Evolutionary conservation across 2,888 invertebrate genomes (phyloP).

Genomic region (Stenurella melanura): DNA sequence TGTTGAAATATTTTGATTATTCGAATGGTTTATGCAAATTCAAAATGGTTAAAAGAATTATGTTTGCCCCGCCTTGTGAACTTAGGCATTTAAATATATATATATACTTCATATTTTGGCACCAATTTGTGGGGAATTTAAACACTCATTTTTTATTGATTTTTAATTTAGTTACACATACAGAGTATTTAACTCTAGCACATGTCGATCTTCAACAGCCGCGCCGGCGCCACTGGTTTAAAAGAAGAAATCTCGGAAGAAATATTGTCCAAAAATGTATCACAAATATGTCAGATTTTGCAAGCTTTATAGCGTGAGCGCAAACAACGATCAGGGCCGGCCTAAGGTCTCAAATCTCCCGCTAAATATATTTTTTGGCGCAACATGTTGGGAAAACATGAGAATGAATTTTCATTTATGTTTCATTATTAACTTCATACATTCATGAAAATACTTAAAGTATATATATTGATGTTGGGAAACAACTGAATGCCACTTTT

Average conservation of each 20-base stretch:
- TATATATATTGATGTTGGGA: too few relatives aligned
- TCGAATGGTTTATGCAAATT: neutral
- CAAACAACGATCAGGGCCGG: neutral
- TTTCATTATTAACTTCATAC: neutral
- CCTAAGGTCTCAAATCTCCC: neutral
- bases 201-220: neutral
- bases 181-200: neutral
- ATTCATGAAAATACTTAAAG: too few relatives aligned
- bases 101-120: neutral
- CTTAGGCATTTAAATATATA: neutral
- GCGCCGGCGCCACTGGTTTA: conserved; percentile 7
- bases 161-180: neutral
- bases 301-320: neutral
- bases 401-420: neutral
- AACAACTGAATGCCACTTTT: too few relatives aligned
- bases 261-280: neutral
- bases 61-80: neutral
- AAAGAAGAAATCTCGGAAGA: neutral
- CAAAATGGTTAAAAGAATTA: neutral
- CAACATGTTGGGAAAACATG: neutral
- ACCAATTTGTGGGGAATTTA: too few relatives aligned
- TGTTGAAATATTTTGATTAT: neutral
- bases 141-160: neutral
- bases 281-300: neutral
- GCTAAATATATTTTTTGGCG: neutral